Evolutionary conservation across 2,888 invertebrate species (phyloP).

Genomic region (Chesias legatella): DNA sequence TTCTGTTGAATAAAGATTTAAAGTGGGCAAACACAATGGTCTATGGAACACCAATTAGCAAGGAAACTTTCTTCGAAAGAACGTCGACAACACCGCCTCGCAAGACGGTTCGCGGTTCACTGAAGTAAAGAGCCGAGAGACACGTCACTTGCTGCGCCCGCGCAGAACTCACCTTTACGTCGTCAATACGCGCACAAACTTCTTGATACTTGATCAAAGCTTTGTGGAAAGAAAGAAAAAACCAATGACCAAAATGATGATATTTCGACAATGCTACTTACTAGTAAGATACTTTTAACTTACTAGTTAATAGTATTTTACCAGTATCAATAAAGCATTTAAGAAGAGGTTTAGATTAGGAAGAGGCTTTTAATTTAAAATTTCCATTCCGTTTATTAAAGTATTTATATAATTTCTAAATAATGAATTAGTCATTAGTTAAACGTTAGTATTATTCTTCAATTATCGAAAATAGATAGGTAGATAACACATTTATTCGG

Average conservation of each 20-base stretch:
- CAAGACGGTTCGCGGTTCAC: conserved; percentile 63
- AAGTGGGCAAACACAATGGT: conserved; percentile 35
- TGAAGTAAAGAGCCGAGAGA: conserved; percentile 65
- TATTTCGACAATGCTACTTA: too few species aligned
- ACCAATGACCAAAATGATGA: neutral
- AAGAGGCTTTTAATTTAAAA: too few species aligned
- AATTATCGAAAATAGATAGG: too few species aligned
- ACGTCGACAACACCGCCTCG: conserved; percentile 38
- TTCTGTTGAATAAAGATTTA: conserved; percentile 22
- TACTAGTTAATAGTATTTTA: too few species aligned
- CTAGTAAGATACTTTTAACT: too few species aligned
- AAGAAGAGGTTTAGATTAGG: too few species aligned
- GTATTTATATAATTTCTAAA: too few species aligned
- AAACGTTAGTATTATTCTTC: too few species aligned
- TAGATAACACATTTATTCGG: too few species aligned
- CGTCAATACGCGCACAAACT: conserved; percentile 34
- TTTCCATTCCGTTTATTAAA: too few species aligned
- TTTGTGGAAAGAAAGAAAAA: neutral
- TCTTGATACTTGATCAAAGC: conserved; percentile 49
- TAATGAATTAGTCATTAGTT: too few species aligned
- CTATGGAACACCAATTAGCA: conserved; percentile 53
- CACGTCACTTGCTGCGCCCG: conserved; percentile 74
- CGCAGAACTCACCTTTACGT: conserved; percentile 74
- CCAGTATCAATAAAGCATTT: too few species aligned
- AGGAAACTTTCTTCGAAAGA: conserved; percentile 28